Conservation (phyloP, 1,140 invertebrate genomes). For the Drosophila baimaii region DNA sequence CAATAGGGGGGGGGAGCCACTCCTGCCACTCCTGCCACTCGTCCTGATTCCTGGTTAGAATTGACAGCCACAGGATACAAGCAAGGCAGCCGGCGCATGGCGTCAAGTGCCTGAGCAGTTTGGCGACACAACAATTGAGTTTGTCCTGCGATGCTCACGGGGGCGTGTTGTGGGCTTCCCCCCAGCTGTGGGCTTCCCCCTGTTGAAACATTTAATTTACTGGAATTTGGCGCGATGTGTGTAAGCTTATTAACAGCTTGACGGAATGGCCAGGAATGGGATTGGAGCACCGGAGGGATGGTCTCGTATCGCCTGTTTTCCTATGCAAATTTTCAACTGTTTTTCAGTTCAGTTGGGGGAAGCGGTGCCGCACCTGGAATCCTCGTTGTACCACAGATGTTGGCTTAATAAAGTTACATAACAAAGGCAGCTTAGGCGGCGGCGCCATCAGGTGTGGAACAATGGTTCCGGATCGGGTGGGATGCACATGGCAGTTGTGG, state of each 20-base stretch:
- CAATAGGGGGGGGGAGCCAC: background rate
- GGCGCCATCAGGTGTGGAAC: conserved; percentile 11
- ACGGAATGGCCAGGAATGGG: background rate
- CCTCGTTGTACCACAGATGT: conserved; percentile 12
- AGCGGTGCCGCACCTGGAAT: background rate
- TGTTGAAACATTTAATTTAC: conserved; percentile 79
- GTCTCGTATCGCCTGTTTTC: conserved; percentile 61
- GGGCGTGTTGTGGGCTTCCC: background rate
- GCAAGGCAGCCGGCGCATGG: conserved; percentile 42
- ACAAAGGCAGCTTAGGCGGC: conserved; percentile 33
- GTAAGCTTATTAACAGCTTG: conserved; percentile 78
- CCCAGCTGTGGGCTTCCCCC: too few relatives aligned
- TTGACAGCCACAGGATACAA: conserved; percentile 75
- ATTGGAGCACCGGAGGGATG: background rate
- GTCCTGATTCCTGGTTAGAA: conserved; percentile 46
- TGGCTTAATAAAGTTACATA: conserved; percentile 36
- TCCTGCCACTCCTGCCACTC: background rate
- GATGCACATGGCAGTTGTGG: conserved; percentile 4
- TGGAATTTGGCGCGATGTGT: conserved; percentile 73
- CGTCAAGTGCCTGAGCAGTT: conserved; percentile 75
- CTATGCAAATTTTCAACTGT: conserved; percentile 66
- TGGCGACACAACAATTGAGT: conserved; percentile 78
- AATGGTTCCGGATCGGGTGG: too few relatives aligned
- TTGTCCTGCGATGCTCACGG: conserved; percentile 33
- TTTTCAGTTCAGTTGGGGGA: background rate